phyloP scores from a whole-genome alignment of 2,113 vertebrate species.

The Syrrhaptes paradoxus region DNA sequence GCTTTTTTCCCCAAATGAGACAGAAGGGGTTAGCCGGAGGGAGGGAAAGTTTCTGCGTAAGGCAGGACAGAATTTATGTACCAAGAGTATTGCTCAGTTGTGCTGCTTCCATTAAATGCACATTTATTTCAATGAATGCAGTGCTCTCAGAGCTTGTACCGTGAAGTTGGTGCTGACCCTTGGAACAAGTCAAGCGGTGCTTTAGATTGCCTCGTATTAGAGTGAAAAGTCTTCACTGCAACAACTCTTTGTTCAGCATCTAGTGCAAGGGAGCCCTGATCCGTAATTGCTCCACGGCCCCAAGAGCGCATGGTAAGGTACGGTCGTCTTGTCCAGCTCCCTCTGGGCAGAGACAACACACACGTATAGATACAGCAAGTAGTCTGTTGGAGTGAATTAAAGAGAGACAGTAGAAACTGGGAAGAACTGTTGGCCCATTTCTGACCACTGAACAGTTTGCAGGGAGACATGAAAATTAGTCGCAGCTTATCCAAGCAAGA shows the following conservation, averaged over 20 bases:
- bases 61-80: background rate
- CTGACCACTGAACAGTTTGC: background rate
- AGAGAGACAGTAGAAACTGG: background rate
- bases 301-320: background rate
- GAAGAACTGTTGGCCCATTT: background rate
- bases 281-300: rapidly evolving
- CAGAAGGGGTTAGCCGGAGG: background rate
- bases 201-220: background rate
- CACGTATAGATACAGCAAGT: background rate
- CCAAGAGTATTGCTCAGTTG: background rate
- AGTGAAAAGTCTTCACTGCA: background rate
- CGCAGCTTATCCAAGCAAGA: background rate
- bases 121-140: background rate
- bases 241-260: background rate
- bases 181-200: background rate
- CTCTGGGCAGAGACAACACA: background rate
- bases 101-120: background rate
- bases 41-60: background rate
- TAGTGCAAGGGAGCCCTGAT: background rate
- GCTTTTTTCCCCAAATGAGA: background rate
- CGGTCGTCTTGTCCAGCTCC: background rate
- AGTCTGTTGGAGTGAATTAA: background rate
- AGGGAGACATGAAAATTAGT: background rate
- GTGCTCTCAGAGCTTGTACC: background rate
- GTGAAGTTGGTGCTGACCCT: background rate